Percentiles rank a stretch among this genome's conserved stretches.
Evolutionary conservation across 1,140 invertebrate species (phyloP).

Genomic region (Leptinotarsa undecemlineata): DNA sequence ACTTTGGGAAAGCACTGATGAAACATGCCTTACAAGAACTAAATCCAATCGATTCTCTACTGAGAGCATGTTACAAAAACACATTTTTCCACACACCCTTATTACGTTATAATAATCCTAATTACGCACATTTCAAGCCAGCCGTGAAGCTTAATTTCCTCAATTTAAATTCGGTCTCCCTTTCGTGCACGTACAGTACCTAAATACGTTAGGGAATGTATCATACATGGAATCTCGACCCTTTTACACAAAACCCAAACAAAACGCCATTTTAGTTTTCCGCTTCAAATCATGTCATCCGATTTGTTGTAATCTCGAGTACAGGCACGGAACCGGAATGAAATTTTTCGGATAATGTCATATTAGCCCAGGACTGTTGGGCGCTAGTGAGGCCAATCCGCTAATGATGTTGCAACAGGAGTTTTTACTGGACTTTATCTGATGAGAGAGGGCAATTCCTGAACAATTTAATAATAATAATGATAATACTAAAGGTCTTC

Average conservation of each 20-base stretch:
- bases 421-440: too few species aligned
- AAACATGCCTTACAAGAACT: background rate
- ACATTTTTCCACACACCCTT: background rate
- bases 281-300: background rate
- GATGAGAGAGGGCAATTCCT: too few species aligned
- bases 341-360: too few species aligned
- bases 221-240: background rate
- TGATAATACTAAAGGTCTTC: too few species aligned
- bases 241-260: background rate
- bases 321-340: background rate
- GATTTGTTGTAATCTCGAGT: background rate
- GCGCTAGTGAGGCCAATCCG: too few species aligned
- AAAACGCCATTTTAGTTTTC: slow-evolving; percentile 3
- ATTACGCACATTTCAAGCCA: slow-evolving; percentile 2
- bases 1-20: too few species aligned
- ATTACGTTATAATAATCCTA: slow-evolving; percentile 6
- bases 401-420: too few species aligned
- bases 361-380: too few species aligned
- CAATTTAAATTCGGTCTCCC: slow-evolving; percentile 3
- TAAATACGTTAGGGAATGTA: background rate
- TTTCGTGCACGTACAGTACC: background rate
- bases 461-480: too few species aligned
- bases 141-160: background rate
- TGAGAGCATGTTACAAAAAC: background rate
- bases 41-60: background rate